phyloP scores from a whole-genome alignment of 1,140 invertebrate genomes.

The Sesamia nonagrioides region DNA sequence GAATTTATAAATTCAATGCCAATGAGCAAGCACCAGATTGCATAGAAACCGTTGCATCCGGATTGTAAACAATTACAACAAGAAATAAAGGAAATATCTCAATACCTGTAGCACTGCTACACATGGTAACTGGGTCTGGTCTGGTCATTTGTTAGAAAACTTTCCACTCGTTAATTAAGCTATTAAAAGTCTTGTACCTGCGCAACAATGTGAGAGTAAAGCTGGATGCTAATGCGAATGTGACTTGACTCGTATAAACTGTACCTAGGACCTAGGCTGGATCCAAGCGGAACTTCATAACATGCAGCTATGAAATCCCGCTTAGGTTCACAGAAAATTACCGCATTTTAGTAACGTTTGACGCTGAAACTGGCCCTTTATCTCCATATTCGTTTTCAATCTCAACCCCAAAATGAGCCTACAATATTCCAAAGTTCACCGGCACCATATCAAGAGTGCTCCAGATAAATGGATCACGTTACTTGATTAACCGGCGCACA shows the following conservation, averaged over 20 bases:
- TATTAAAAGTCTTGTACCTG: conserved; percentile 38
- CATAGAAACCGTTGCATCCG: conserved; percentile 36
- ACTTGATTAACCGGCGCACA: conserved; percentile 85
- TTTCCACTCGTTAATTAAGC: conserved; percentile 48
- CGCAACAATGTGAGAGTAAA: conserved; percentile 36
- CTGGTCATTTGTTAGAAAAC: conserved; percentile 36
- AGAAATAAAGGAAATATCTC: conserved; percentile 46
- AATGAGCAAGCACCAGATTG: conserved; percentile 36
- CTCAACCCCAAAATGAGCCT: conserved; percentile 72
- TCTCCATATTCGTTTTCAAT: conserved; percentile 62
- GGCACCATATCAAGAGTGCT: conserved; percentile 83
- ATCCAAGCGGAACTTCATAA: no score
- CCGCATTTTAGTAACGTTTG: not conserved
- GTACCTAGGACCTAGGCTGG: not conserved
- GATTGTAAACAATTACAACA: conserved; percentile 32
- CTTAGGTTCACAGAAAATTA: conserved; percentile 16
- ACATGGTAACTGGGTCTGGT: conserved; percentile 21
- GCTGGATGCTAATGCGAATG: conserved; percentile 36
- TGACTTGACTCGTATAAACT: conserved; percentile 23
- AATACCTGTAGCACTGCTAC: conserved; percentile 37
- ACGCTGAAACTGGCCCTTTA: not conserved
- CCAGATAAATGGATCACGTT: conserved; percentile 86
- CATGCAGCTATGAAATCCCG: not conserved
- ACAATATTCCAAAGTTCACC: conserved; percentile 82
- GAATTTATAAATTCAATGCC: conserved; percentile 66